Base-by-base conservation (phyloP, 2,797 vertebrate species). In the Leptatherina wallacei region DNA sequence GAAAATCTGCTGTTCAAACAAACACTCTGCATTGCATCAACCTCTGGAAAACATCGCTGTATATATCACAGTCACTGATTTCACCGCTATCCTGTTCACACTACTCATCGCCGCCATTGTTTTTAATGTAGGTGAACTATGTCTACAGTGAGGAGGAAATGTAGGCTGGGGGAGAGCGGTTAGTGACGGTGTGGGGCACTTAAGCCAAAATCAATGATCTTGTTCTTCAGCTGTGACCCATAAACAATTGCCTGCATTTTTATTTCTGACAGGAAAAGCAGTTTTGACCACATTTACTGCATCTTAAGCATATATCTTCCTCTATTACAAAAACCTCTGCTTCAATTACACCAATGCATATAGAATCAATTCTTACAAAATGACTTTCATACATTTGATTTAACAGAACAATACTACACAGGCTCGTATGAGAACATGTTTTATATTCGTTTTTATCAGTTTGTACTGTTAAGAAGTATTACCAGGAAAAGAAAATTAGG, bases 191-290 rank as follows among this genome's bases (percentile, higher is more conserved):
- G 27, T 16, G 16, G 13, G 36, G 11, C 40, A 71, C 59, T 40
- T 27, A 33, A 69, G 78, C 88, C 88, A 90, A 85, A 82, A 85
- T 65, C 55, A 66, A 69, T 52, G 64, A 84, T 80, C 69, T 75
- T 74, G 63, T 73, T 87, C 84, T 79, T 87, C 77, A 87, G 70
- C 83, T 51, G 2, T 74, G 72, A 73, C 51, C 61, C 68, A 87
- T 89, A 87, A 87, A 91, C 61, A 74, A 85, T 85, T 40, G 68
- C 36, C 72, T 68, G 68, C 88, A 79, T 91, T 92, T 92, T 89
- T 70, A 75, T 91, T 90, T 87, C 73, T 33, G 55, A 75, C 65
- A 84, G 81, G 73, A 91, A 87, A 91, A 88, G 67, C 55, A 40
- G 81, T 78, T 83, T 87, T 86, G 69, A 85, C 69, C 77, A 82